Evolutionary conservation across 2,888 invertebrate genomes (phyloP).

Genomic region (Andrena hattorfiana): DNA sequence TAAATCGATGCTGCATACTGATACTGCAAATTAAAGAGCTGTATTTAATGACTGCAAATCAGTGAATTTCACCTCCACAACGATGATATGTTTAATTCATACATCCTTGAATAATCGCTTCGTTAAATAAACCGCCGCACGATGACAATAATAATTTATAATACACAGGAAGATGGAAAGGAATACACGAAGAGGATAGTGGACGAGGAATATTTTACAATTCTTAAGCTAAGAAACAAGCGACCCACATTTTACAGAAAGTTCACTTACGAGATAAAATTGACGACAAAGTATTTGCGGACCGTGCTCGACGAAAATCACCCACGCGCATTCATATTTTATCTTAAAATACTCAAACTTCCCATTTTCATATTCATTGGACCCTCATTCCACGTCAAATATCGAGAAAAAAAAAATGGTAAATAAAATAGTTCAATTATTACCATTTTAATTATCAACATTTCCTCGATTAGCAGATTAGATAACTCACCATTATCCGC

Average conservation of each 20-base stretch:
- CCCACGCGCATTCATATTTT: constrained; percentile 11
- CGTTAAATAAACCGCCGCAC: background rate
- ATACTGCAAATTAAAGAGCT: background rate
- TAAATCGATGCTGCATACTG: background rate
- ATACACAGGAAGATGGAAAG: background rate
- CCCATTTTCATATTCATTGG: too few relatives aligned
- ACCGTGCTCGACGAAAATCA: background rate
- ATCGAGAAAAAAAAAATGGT: too few relatives aligned
- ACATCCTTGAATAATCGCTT: background rate
- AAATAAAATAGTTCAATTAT: too few relatives aligned
- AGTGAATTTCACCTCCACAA: background rate
- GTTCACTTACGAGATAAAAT: constrained; percentile 19
- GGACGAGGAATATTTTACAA: background rate
- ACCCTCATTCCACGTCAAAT: too few relatives aligned
- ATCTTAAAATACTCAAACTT: background rate
- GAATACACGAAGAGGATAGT: background rate
- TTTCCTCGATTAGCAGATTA: too few relatives aligned
- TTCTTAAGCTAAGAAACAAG: background rate
- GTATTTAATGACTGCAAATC: background rate
- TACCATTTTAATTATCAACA: too few relatives aligned
- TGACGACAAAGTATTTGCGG: constrained; percentile 26
- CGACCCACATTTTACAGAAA: background rate
- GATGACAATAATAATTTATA: background rate
- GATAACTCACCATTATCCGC: too few relatives aligned
- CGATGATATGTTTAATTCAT: constrained; percentile 22